phyloP scores from a whole-genome alignment of 2,888 invertebrate genomes.

The Drosophila melanosoma region DNA sequence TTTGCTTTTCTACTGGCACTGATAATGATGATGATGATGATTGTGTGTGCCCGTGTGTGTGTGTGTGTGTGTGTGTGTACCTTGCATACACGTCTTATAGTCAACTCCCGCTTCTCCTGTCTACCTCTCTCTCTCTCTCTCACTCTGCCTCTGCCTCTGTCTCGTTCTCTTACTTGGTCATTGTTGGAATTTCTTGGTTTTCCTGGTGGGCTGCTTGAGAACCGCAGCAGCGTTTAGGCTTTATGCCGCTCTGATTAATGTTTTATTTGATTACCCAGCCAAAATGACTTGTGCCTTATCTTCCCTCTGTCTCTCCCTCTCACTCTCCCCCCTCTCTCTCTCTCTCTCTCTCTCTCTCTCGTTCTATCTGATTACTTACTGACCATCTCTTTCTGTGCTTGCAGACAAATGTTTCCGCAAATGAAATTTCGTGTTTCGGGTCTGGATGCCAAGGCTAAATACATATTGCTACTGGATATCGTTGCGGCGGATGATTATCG shows the following conservation, averaged over 20 bases:
- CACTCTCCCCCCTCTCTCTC: conserved; percentile 10
- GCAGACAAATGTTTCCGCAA: conserved; percentile 99
- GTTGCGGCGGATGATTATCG: conserved; percentile 99
- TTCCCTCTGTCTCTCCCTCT: background rate
- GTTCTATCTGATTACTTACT: conserved; percentile 1
- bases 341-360: background rate
- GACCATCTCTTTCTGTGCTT: conserved; percentile 80
- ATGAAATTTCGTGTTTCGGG: conserved; percentile 99
- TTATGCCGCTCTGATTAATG: conserved; percentile 77
- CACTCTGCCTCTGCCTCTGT: background rate
- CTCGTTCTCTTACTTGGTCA: background rate
- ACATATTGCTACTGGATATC: conserved; percentile 99
- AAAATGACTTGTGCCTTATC: conserved; percentile 54
- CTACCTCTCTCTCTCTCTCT: background rate
- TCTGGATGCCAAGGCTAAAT: conserved; percentile 99
- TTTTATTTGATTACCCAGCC: conserved; percentile 77
- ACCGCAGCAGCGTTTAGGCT: conserved; percentile 59
- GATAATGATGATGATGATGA: conserved; percentile 79
- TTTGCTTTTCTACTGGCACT: conserved; percentile 61
- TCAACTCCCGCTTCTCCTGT: conserved; percentile 8
- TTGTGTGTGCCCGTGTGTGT: conserved; percentile 46
- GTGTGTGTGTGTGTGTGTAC: background rate
- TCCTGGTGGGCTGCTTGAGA: conserved; percentile 53
- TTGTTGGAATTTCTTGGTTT: conserved; percentile 2
- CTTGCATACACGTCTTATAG: conserved; percentile 2